Base-by-base conservation (phyloP, 2,888 invertebrate species). In the Flexamia atlantica region DNA sequence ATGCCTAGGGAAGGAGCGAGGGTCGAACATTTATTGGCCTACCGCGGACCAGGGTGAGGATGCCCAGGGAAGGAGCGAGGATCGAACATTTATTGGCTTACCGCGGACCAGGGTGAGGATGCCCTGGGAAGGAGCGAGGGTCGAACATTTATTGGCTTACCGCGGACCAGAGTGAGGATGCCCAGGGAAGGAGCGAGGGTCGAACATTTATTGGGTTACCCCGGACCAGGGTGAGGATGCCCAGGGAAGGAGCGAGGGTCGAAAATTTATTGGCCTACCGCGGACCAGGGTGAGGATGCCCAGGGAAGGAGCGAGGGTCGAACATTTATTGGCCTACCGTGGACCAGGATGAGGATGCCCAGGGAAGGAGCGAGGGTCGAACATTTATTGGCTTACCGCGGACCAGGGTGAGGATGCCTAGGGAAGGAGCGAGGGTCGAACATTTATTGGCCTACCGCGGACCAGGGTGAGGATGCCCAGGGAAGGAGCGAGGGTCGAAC, bases 1-100 rank as follows among this genome's bases (percentile, higher is more conserved):
- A 97, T 97, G 80, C 97, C 97, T 86, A 98, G 92, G 0, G 99
- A 99, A 98, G 99, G 99, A 86, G 99, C 99, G 87, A 98, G 92
- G 30, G n/a, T n/a, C n/a, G 30, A 81, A 30, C n/a, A 50, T 32
- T 50, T 25, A 46, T 36, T 82, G 57, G 88, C 95, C 94, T 90
- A 97, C 97, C 97, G 92, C 94, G 92, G 20, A 96, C 94, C 84
- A 97, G 91, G 9, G 96, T 96, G 86, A 97, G 90, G 88, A 97
- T 97, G 80, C 97, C 97, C 86, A 98, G 92, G 0, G 99, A 99
- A 98, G 99, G 99, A 86, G 99, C 99, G 87, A 98, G 92, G 30
- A 98, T n/a, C n/a, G 30, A 81, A 30, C n/a, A 50, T 32, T 50
- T 25, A 46, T 36, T 82, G 57, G 88, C 95, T 94, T 90, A 97